Evolutionary conservation across 2,888 invertebrate species (phyloP).

Genomic region (Dynastes tityus): DNA sequence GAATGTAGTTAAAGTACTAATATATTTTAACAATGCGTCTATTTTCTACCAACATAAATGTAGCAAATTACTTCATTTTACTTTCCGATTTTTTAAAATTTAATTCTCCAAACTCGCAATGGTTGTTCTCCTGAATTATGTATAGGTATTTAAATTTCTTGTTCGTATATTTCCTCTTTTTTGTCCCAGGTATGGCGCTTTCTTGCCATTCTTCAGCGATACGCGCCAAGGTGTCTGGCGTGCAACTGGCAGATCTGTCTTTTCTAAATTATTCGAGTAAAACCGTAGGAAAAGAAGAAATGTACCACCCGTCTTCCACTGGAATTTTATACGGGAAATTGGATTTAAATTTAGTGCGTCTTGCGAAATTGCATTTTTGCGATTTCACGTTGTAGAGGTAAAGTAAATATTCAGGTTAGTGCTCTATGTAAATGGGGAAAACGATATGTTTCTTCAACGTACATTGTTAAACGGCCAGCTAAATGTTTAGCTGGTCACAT

Average conservation of each 20-base stretch:
- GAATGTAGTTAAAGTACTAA: too few species aligned
- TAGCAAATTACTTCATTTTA: slow-evolving; percentile 22
- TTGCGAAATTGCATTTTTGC: slow-evolving; percentile 19
- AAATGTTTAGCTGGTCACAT: too few species aligned
- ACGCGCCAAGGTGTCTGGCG: slow-evolving; percentile 35
- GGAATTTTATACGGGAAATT: slow-evolving; percentile 39
- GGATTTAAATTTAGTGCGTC: slow-evolving; percentile 42
- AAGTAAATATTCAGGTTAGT: background rate
- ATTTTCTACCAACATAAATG: slow-evolving; percentile 14
- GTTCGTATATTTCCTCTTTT: slow-evolving; percentile 33
- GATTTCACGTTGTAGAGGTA: background rate
- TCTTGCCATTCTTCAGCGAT: slow-evolving; percentile 12
- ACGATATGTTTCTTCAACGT: background rate
- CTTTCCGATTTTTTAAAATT: slow-evolving; percentile 31
- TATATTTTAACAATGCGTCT: background rate
- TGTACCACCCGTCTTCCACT: slow-evolving; percentile 14
- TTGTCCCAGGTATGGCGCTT: background rate
- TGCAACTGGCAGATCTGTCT: slow-evolving; percentile 42
- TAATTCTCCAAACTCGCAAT: slow-evolving; percentile 35
- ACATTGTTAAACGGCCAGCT: background rate
- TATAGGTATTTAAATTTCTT: slow-evolving; percentile 43
- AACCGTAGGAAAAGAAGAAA: slow-evolving; percentile 16
- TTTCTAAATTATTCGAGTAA: slow-evolving; percentile 43
- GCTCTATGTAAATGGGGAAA: background rate
- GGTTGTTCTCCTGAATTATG: slow-evolving; percentile 45